phyloP scores from a whole-genome alignment of 2,888 invertebrate species.

The Diaperis boleti region DNA sequence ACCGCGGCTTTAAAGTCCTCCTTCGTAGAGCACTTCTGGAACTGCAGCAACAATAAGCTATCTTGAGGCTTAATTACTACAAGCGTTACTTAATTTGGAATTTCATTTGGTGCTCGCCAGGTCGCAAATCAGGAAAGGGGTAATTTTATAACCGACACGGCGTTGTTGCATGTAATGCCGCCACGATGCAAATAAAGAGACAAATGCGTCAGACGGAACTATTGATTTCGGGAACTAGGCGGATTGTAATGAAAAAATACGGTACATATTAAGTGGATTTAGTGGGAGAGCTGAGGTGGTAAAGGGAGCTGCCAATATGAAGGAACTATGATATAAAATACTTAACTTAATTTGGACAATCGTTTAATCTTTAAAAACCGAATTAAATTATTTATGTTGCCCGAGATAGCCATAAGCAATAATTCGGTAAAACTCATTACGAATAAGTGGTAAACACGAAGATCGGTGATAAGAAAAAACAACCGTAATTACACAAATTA shows the following conservation, averaged over 20 bases:
- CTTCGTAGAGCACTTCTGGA: conserved; percentile 17
- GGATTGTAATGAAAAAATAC: too few relatives aligned
- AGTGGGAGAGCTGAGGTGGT: too few relatives aligned
- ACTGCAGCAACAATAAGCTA: conserved; percentile 62
- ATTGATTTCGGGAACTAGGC: too few relatives aligned
- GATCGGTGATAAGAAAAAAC: conserved; percentile 7
- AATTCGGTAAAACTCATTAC: conserved; percentile 5
- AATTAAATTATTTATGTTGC: neutral
- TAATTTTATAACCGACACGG: conserved; percentile 57
- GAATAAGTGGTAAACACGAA: conserved; percentile 2
- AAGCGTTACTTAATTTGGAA: conserved; percentile 66
- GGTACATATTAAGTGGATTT: neutral
- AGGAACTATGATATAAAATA: too few relatives aligned
- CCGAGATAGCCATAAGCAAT: neutral
- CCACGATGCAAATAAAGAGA: conserved; percentile 33
- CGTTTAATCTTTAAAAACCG: too few relatives aligned
- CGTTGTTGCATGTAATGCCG: conserved; percentile 6
- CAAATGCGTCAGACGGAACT: neutral
- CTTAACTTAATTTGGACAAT: too few relatives aligned
- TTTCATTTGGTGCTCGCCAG: conserved; percentile 65
- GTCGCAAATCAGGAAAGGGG: conserved; percentile 65
- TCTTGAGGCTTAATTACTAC: conserved; percentile 65
- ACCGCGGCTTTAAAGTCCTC: conserved; percentile 38
- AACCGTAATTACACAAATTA: neutral
- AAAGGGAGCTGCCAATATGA: too few relatives aligned